A percentile compares a stretch with the other conserved stretches of the same genome.
These are phyloP conservation scores for Sterrhoptilus dennistouni DNA, from an alignment of 2,113 vertebrate species.

Conservation along the genomic window DNA sequence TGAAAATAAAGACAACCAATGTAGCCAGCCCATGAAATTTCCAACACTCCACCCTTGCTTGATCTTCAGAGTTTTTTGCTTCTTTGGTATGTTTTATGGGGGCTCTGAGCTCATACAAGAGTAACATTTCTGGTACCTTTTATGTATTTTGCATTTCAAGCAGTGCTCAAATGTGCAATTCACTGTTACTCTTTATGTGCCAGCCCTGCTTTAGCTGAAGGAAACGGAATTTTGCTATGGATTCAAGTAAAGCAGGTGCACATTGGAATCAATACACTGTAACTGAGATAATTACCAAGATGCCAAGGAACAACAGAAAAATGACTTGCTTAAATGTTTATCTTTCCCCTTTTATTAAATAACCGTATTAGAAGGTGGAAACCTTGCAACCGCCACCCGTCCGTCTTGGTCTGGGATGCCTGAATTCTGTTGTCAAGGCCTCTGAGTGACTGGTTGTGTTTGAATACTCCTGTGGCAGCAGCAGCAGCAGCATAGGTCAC, in stretches of 20 bases:
- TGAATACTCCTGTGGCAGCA: background rate
- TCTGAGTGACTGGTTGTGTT: background rate
- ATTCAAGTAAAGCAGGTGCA: background rate
- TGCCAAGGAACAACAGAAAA: background rate
- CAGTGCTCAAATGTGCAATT: rapidly evolving
- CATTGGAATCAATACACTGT: background rate
- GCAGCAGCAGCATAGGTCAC: background rate
- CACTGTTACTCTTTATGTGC: background rate
- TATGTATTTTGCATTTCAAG: background rate
- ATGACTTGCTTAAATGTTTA: background rate
- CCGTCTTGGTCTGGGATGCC: background rate
- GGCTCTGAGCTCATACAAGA: background rate
- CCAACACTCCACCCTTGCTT: background rate
- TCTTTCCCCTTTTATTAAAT: background rate
- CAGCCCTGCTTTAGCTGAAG: background rate
- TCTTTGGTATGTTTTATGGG: background rate
- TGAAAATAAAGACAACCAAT: background rate
- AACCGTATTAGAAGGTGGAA: rapidly evolving
- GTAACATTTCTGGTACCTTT: background rate
- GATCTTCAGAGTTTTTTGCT: background rate
- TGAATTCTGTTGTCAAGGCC: background rate
- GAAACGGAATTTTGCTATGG: background rate
- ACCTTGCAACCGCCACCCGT: background rate
- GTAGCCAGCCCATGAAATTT: background rate
- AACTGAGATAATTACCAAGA: background rate